Evolutionary conservation across 2,888 invertebrate species (phyloP), one percentile per base, ranked within the genome.

Genomic region (Ptychoptera contaminata): DNA sequence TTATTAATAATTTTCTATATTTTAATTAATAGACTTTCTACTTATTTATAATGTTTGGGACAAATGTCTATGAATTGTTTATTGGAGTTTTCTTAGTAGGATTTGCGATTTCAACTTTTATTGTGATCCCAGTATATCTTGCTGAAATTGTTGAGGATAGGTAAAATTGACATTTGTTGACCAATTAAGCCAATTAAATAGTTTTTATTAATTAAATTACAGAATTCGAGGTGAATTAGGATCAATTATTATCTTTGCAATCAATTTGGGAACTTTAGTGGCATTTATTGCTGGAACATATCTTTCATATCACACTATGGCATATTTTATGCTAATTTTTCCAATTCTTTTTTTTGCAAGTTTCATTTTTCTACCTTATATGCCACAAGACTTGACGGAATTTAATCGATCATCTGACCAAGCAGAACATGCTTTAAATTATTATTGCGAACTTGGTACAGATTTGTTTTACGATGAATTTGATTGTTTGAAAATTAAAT

Each of bases 331-430:
- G 8, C 47, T 62, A 5, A 14, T 41, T 0, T 23, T 61, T 1
- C 49, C 57, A 2, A n/a, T 62, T n/a, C 4, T 55, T 2, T 64
- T 59, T 48, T 32, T 61, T 4, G 14, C 53, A 1, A 53, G 55
- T 8, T 59, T 63, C 36, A 43, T 52, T 36, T 60, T 59, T 31
- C 50, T 65, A 42, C 65, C 65, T 0, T 65, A 65, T 47, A 62
- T 62, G 2, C 65, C 65, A 23, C 23, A 23, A 23, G 3, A 23
- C 23, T 23, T 23, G 23, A 23, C 4, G 23, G 23, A 23, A 23
- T 5, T 23, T 23, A 5, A 23, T 7, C 23, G n/a, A n/a, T n/a
- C n/a, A n/a, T n/a, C n/a, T n/a, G n/a, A n/a, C n/a, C n/a, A n/a
- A n/a, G n/a, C n/a, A n/a, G n/a, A n/a, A n/a, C n/a, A n/a, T n/a